phyloP scores from a whole-genome alignment of 2,113 vertebrate genomes.

The Aramus guarauna region DNA sequence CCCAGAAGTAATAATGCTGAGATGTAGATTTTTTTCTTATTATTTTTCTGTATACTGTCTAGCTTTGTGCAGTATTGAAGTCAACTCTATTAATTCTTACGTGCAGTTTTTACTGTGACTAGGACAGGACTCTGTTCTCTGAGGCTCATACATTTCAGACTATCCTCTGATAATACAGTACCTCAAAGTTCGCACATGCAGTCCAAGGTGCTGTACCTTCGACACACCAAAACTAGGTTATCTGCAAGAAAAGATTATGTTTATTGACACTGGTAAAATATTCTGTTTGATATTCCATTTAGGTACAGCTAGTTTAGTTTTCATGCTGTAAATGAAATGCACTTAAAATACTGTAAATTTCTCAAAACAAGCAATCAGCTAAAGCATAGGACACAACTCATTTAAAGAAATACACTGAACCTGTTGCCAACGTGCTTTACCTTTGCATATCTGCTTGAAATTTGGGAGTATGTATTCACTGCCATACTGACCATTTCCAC shows the following conservation, averaged over 20 bases:
- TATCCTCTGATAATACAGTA: background rate
- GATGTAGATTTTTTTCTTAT: background rate
- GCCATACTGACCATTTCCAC: background rate
- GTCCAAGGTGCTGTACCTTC: background rate
- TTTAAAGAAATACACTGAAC: background rate
- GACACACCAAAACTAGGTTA: background rate
- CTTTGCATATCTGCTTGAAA: background rate
- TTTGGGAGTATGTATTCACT: background rate
- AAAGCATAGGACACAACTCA: background rate
- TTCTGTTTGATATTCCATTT: background rate
- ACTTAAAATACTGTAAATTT: background rate
- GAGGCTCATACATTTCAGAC: background rate
- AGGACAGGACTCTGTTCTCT: background rate
- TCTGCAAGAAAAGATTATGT: background rate
- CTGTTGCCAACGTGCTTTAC: rapidly evolving
- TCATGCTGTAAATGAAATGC: background rate
- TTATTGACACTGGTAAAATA: background rate
- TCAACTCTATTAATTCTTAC: background rate
- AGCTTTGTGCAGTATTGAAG: background rate
- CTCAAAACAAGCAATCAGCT: background rate
- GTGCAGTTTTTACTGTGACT: background rate
- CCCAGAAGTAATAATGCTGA: background rate
- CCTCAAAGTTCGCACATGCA: background rate
- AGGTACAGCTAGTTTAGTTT: background rate
- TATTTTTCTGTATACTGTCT: background rate